phyloP scores from a whole-genome alignment of 2,113 vertebrate species.

The Sphyrna mokarran region DNA sequence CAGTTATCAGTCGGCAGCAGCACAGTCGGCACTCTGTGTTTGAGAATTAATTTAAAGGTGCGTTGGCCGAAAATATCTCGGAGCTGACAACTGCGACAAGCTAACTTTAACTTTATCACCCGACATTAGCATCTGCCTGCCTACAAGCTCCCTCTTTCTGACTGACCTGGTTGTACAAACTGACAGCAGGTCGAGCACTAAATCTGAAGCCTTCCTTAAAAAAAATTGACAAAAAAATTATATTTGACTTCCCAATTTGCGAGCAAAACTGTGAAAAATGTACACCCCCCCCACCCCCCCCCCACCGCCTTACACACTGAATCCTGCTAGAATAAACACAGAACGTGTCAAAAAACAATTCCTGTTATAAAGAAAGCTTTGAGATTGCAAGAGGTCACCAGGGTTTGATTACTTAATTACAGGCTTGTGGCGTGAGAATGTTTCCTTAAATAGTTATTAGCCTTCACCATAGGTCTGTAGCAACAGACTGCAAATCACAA shows the following conservation, averaged over 20 bases:
- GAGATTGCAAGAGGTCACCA: not conserved
- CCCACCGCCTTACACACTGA: not conserved
- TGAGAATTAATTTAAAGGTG: slow-evolving; percentile 3
- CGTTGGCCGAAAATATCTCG: not conserved
- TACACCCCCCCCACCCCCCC: not conserved
- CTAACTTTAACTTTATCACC: not conserved
- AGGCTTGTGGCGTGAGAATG: not conserved
- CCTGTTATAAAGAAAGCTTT: not conserved
- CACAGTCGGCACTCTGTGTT: not conserved
- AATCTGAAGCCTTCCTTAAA: not conserved
- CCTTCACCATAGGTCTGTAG: not conserved
- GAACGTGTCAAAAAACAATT: not conserved
- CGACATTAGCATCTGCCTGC: not conserved
- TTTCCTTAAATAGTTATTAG: not conserved
- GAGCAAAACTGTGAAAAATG: not conserved
- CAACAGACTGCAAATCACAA: slow-evolving; percentile 15
- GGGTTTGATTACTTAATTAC: slow-evolving; percentile 21
- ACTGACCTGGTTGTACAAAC: not conserved
- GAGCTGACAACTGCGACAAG: not conserved
- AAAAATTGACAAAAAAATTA: not conserved
- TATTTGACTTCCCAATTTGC: not conserved
- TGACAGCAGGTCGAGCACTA: not conserved
- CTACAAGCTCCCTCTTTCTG: not conserved
- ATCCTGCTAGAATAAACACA: not conserved
- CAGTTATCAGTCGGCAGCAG: not conserved